phyloP scores from a whole-genome alignment of 1,140 invertebrate species.

The Panulirus ornatus region DNA sequence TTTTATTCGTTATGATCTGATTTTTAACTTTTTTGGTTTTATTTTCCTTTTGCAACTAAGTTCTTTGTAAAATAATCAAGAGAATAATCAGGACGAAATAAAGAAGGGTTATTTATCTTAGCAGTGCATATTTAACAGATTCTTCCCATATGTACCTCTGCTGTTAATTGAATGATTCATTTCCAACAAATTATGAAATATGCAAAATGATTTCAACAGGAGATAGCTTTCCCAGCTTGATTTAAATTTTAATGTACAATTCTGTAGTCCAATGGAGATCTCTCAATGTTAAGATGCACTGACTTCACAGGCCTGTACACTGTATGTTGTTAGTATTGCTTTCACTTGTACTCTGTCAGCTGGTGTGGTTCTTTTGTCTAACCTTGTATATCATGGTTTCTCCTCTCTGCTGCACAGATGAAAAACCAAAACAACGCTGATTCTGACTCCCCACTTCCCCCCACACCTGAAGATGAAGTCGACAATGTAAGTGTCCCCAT shows the following conservation, averaged over 20 bases:
- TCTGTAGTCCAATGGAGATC: too few relatives aligned
- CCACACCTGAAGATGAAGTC: slow-evolving; percentile 58
- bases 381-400: slow-evolving; percentile 38
- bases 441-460: slow-evolving; percentile 49
- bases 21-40: too few relatives aligned
- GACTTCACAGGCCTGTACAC: not conserved
- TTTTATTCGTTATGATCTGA: too few relatives aligned
- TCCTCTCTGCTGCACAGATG: slow-evolving; percentile 57
- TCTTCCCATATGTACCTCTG: too few relatives aligned
- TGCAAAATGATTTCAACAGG: too few relatives aligned
- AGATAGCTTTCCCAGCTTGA: too few relatives aligned
- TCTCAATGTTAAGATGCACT: slow-evolving; percentile 5
- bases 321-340: not conserved
- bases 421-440: slow-evolving; percentile 64
- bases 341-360: not conserved
- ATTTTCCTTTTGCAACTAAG: too few relatives aligned
- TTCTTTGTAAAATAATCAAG: not conserved
- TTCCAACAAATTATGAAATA: not conserved
- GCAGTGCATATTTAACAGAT: not conserved
- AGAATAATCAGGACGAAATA: not conserved
- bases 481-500: slow-evolving; percentile 55
- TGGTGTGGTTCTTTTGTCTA: slow-evolving; percentile 34
- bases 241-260: too few relatives aligned
- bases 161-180: not conserved
- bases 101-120: not conserved